Evolutionary conservation across 2,797 vertebrate genomes (phyloP).

Genomic region (Microcaecilia unicolor): DNA sequence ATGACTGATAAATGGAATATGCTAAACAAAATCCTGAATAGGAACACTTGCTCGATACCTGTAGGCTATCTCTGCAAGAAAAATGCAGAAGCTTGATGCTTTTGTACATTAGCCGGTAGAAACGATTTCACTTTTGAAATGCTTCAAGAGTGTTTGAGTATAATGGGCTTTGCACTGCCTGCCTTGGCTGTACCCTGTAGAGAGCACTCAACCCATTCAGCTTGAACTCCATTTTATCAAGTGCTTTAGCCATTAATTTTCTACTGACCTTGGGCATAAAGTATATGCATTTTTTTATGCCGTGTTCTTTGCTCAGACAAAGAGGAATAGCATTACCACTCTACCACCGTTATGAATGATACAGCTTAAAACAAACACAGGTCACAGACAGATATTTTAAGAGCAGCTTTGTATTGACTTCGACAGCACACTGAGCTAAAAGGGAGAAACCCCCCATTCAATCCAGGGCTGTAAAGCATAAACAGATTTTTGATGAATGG

Average conservation of each 20-base stretch:
- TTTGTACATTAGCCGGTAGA: slow-evolving; percentile 65
- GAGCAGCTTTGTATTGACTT: slow-evolving; percentile 65
- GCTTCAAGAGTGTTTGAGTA: slow-evolving; percentile 59
- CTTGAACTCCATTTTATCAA: slow-evolving; percentile 80
- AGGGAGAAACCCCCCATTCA: slow-evolving; percentile 39
- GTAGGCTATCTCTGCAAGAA: slow-evolving; percentile 48
- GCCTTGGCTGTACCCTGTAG: slow-evolving; percentile 62
- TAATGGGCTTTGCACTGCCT: slow-evolving; percentile 72
- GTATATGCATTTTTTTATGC: slow-evolving; percentile 66
- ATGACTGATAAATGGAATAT: slow-evolving; percentile 69
- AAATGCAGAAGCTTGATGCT: slow-evolving; percentile 40
- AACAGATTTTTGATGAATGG: slow-evolving; percentile 44
- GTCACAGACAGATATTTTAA: slow-evolving; percentile 66
- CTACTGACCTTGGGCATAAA: slow-evolving; percentile 72
- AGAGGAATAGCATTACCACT: slow-evolving; percentile 69
- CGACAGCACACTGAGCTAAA: slow-evolving; percentile 47
- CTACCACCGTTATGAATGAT: slow-evolving; percentile 85
- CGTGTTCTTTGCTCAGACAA: slow-evolving; percentile 60
- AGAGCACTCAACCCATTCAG: slow-evolving; percentile 62
- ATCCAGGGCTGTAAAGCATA: slow-evolving; percentile 46
- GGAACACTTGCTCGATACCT: slow-evolving; percentile 32
- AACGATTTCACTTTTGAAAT: slow-evolving; percentile 62
- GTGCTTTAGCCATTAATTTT: slow-evolving; percentile 81
- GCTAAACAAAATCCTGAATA: slow-evolving; percentile 49
- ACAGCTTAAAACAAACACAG: slow-evolving; percentile 68